Conservation (phyloP, 2,888 invertebrate genomes). For the Andrena haemorrhoa region DNA sequence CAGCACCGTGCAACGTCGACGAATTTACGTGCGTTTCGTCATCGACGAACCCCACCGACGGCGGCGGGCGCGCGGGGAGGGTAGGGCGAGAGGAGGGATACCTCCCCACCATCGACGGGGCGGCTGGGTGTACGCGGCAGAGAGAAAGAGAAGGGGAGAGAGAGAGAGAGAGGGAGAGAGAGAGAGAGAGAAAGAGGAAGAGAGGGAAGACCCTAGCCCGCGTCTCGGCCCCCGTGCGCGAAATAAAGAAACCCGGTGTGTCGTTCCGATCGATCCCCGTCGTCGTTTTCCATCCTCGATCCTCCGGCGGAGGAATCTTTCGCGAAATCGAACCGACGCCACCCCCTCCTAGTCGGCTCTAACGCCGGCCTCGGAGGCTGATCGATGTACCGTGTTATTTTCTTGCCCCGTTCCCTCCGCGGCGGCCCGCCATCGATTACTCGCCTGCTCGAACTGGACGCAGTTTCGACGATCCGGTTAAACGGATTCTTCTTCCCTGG, state of each 20-base stretch:
- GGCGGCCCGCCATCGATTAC: constrained; percentile 49
- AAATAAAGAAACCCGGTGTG: constrained; percentile 45
- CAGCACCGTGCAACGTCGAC: constrained; percentile 68
- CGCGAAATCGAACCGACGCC: constrained; percentile 38
- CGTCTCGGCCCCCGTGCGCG: constrained; percentile 14
- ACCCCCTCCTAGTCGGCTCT: not conserved
- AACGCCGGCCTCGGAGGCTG: constrained; percentile 24
- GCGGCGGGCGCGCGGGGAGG: constrained; percentile 28
- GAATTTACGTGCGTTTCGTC: constrained; percentile 70
- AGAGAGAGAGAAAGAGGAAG: not conserved
- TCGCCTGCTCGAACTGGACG: constrained; percentile 40
- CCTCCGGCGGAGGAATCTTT: constrained; percentile 27
- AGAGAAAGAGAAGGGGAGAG: not conserved
- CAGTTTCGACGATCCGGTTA: constrained; percentile 34
- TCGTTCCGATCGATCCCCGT: constrained; percentile 41
- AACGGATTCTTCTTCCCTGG: constrained; percentile 24
- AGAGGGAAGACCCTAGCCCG: not conserved
- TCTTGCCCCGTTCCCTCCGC: constrained; percentile 41
- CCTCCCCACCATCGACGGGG: constrained; percentile 56
- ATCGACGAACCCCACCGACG: constrained; percentile 65
- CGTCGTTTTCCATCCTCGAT: constrained; percentile 44
- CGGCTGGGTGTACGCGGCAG: constrained; percentile 16
- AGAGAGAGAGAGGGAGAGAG: not conserved
- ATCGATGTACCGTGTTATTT: constrained; percentile 52
- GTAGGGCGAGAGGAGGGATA: constrained; percentile 40